A percentile compares a stretch with the other conserved stretches of the same genome.
These are phyloP conservation scores for Dipodomys stephensi DNA, from an alignment of 2,113 vertebrate species.

Conservation along the genomic window DNA sequence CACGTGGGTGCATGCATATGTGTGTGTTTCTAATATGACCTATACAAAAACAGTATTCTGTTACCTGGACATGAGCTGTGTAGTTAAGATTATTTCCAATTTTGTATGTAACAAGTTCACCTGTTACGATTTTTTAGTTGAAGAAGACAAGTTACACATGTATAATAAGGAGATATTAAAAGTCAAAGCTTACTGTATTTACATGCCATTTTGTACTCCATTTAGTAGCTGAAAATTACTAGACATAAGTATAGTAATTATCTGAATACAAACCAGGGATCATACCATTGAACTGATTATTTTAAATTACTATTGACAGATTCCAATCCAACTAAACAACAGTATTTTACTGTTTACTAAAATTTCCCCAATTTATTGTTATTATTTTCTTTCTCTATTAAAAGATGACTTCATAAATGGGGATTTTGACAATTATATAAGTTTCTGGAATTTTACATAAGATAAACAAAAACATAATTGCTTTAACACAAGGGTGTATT, in stretches of 20 bases:
- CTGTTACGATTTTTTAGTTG: conserved; percentile 5
- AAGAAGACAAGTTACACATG: conserved; percentile 37
- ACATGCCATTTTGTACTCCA: conserved; percentile 48
- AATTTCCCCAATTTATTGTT: conserved; percentile 52
- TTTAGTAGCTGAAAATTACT: conserved; percentile 80
- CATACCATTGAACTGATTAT: conserved; percentile 73
- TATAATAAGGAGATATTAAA: neutral
- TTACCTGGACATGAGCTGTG: neutral
- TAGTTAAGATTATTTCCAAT: neutral
- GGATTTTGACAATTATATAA: conserved; percentile 34
- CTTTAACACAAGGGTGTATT: neutral
- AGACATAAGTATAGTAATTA: conserved; percentile 81
- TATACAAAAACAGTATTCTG: neutral
- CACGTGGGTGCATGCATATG: neutral
- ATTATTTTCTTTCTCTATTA: conserved; percentile 31
- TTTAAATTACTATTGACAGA: conserved; percentile 79
- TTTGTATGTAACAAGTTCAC: neutral
- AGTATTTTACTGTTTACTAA: conserved; percentile 53
- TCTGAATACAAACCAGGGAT: conserved; percentile 76
- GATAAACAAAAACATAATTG: conserved; percentile 17
- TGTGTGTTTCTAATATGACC: neutral
- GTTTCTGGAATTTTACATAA: neutral
- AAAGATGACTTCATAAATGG: conserved; percentile 47
- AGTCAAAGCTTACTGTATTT: conserved; percentile 53
- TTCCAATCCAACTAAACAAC: conserved; percentile 72